phyloP scores from a whole-genome alignment of 35 echinoderm and acorn worm genomes.

The Apostichopus parvimensis region DNA sequence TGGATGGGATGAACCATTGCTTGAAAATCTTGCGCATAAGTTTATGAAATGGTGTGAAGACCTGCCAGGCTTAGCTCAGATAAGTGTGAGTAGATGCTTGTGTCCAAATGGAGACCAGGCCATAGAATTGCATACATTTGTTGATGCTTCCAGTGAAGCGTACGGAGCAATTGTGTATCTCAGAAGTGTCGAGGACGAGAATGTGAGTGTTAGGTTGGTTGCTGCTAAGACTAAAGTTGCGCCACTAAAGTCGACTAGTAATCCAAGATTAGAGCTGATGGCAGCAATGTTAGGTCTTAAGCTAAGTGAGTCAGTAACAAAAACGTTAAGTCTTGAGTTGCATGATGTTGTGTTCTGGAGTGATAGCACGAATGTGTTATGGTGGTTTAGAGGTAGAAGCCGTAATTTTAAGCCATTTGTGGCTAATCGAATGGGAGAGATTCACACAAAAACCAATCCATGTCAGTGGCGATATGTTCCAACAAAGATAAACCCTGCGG shows the following conservation, averaged over 20 bases:
- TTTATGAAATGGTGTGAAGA: neutral
- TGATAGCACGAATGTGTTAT: conserved; percentile 34
- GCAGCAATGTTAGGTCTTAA: conserved; percentile 28
- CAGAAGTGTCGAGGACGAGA: neutral
- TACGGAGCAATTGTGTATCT: conserved; percentile 23
- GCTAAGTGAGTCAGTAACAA: neutral
- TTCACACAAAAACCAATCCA: conserved; percentile 24
- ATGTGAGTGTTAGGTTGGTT: conserved; percentile 13
- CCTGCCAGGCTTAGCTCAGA: neutral
- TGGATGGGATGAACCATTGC: conserved; percentile 49
- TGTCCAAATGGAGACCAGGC: neutral
- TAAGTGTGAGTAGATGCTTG: conserved; percentile 13
- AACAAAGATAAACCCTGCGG: conserved; percentile 34
- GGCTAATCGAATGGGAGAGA: neutral
- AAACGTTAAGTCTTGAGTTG: neutral
- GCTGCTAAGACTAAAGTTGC: conserved; percentile 36
- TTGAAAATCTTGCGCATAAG: neutral
- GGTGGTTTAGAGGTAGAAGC: conserved; percentile 42
- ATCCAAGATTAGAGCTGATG: conserved; percentile 30
- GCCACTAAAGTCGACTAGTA: conserved; percentile 18
- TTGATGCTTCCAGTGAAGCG: conserved; percentile 30
- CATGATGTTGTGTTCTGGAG: conserved; percentile 18
- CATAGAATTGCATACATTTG: conserved; percentile 7
- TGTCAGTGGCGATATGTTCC: conserved; percentile 47
- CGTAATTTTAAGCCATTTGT: conserved; percentile 32